phyloP scores from a whole-genome alignment of 1,140 invertebrate species.

The Trigoniulus corallinus region DNA sequence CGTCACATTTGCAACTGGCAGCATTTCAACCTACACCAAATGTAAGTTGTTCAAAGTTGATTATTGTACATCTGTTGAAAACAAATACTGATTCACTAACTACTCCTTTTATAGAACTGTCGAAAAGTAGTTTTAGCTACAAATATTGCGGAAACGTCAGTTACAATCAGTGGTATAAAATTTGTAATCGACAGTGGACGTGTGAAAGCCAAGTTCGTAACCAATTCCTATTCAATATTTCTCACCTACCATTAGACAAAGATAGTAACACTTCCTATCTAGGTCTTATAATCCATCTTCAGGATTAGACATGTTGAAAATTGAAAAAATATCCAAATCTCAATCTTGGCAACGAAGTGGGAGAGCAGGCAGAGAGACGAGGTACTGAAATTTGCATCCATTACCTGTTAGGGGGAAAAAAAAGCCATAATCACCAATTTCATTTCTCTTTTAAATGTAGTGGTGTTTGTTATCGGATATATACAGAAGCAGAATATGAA shows the following conservation, averaged over 20 bases:
- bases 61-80: not conserved
- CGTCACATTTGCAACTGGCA: slow-evolving; percentile 54
- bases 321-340: slow-evolving; percentile 70
- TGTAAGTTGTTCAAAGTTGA: slow-evolving; percentile 12
- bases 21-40: slow-evolving; percentile 48
- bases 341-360: slow-evolving; percentile 84
- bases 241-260: not conserved
- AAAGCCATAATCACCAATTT: not conserved
- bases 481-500: slow-evolving; percentile 41
- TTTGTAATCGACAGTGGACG: slow-evolving; percentile 89
- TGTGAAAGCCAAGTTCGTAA: slow-evolving; percentile 62
- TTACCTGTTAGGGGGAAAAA: not conserved
- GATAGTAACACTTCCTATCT: slow-evolving; percentile 5
- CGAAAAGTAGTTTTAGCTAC: slow-evolving; percentile 90
- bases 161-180: slow-evolving; percentile 86
- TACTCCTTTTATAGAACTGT: slow-evolving; percentile 27
- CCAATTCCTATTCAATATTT: not conserved
- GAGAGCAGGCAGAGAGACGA: slow-evolving; percentile 65
- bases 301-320: slow-evolving; percentile 66
- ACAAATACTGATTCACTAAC: not conserved
- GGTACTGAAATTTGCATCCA: slow-evolving; percentile 1
- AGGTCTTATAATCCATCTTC: slow-evolving; percentile 57
- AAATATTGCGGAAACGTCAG: slow-evolving; percentile 93
- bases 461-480: slow-evolving; percentile 28
- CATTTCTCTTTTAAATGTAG: slow-evolving; percentile 18